These are phyloP conservation scores for Strigops habroptila DNA, from an alignment of 2,113 vertebrate species.

Conservation along the genomic window DNA sequence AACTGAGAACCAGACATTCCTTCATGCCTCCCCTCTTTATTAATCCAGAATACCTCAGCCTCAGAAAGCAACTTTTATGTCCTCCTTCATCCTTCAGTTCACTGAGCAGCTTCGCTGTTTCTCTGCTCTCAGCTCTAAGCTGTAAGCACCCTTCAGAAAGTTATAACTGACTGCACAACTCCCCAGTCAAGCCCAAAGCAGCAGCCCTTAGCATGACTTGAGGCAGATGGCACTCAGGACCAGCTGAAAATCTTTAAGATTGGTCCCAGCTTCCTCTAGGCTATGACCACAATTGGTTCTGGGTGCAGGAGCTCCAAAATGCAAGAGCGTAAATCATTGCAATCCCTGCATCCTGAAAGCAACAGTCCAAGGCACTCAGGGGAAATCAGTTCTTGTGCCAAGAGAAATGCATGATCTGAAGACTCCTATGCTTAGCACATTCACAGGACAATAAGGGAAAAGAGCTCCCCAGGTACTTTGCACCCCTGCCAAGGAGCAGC, in stretches of 20 bases:
- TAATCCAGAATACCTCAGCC: background rate
- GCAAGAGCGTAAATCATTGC: background rate
- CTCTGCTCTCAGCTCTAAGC: background rate
- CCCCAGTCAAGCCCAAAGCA: background rate
- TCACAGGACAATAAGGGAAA: background rate
- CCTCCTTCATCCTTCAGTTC: background rate
- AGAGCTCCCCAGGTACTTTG: background rate
- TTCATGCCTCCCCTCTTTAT: background rate
- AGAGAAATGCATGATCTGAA: background rate
- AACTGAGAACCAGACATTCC: background rate
- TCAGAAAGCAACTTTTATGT: background rate
- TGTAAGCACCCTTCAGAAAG: background rate
- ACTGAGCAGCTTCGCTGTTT: background rate
- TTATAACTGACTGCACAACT: background rate
- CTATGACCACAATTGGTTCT: background rate
- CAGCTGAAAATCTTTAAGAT: background rate
- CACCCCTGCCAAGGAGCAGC: background rate
- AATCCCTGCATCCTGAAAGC: background rate
- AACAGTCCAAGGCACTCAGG: accelerated
- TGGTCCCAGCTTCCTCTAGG: background rate
- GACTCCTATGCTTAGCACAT: background rate
- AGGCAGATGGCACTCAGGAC: background rate
- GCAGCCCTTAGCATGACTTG: background rate
- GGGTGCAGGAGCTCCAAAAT: background rate
- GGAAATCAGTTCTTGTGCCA: background rate